Evolutionary conservation across 2,888 invertebrate species (phyloP).

Genomic region (Eucriotettix oculatus): DNA sequence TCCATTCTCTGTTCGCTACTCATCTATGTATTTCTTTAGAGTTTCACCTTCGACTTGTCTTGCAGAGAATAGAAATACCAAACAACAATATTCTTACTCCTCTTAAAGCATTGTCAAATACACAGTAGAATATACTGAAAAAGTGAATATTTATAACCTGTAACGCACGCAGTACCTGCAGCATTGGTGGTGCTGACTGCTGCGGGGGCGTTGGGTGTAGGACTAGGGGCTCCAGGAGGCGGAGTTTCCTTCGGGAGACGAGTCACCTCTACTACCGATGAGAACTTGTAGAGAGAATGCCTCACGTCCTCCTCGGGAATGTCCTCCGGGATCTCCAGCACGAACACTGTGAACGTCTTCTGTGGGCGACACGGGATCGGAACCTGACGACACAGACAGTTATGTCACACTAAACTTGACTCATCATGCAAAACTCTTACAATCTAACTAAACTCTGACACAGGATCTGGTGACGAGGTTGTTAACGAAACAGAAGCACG

Average conservation of each 20-base stretch:
- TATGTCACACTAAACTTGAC: background rate
- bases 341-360: conserved; percentile 71
- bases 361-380: conserved; percentile 74
- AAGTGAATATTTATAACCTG: background rate
- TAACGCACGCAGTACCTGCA: background rate
- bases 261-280: conserved; percentile 55
- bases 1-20: no score
- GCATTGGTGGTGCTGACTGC: background rate
- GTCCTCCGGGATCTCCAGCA: conserved; percentile 69
- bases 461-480: no score
- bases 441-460: no score
- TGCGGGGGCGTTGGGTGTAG: background rate
- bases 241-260: conserved; percentile 31
- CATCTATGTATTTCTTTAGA: no score
- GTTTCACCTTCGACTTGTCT: no score
- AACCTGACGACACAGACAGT: conserved; percentile 30
- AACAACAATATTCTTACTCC: no score
- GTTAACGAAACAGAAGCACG: no score
- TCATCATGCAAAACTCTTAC: no score
- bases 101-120: no score
- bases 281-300: conserved; percentile 49
- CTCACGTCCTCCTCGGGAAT: conserved; percentile 72
- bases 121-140: background rate
- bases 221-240: background rate
- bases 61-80: no score